A percentile compares a stretch with the other conserved stretches of the same genome.
These are phyloP conservation scores for Ochlodes sylvanus DNA, from an alignment of 2,888 invertebrate genomes.

Conservation along the genomic window DNA sequence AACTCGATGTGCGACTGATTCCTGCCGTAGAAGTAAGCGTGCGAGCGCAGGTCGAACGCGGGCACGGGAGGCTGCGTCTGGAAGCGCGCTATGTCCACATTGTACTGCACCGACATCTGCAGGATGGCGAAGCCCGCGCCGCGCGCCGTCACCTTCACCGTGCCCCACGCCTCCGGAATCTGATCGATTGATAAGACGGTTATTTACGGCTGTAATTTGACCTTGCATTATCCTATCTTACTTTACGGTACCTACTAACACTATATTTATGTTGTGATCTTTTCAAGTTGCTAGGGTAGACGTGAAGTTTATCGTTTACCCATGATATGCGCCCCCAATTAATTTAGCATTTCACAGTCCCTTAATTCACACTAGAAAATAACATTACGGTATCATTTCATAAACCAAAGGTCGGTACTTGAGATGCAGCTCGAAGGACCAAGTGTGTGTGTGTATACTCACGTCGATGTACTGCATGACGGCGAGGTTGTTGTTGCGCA, in stretches of 20 bases:
- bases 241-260: no score
- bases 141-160: conserved; percentile 95
- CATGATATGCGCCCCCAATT: no score
- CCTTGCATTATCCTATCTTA: no score
- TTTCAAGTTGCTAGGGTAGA: no score
- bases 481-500: conserved; percentile 91
- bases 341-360: no score
- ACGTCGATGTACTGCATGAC: conserved; percentile 91
- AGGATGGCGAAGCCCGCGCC: conserved; percentile 98
- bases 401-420: neutral
- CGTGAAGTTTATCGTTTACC: no score
- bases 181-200: neutral
- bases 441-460: conserved; percentile 41
- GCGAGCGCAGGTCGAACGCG: conserved; percentile 92
- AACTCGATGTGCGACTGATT: conserved; percentile 97
- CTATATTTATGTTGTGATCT: no score
- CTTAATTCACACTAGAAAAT: no score
- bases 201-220: no score
- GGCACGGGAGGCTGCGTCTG: conserved; percentile 92
- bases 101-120: conserved; percentile 96
- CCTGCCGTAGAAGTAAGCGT: conserved; percentile 92
- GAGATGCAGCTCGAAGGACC: neutral
- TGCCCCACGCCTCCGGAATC: conserved; percentile 92
- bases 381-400: no score
- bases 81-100: conserved; percentile 93